These are phyloP conservation scores for Lepidocyrtinus sp. DNA, from an alignment of 2,888 invertebrate genomes.

Conservation along the genomic window DNA sequence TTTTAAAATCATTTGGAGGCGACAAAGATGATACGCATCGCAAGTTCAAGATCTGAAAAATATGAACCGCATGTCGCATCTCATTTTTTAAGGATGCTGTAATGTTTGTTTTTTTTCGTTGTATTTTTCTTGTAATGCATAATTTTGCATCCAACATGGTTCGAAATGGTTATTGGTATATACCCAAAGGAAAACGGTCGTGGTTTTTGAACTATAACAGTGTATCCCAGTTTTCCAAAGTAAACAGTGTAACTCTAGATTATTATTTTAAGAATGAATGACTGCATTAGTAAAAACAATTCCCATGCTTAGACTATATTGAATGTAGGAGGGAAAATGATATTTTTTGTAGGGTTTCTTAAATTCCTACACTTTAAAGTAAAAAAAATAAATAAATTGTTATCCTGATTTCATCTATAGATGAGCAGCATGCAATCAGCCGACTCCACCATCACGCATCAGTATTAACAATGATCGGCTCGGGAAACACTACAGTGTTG, in stretches of 20 bases:
- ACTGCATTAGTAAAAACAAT: constrained; percentile 39
- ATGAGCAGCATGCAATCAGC: constrained; percentile 54
- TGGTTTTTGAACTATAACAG: constrained; percentile 29
- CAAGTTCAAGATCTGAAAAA: neutral
- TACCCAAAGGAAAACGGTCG: constrained; percentile 4
- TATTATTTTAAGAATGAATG: constrained; percentile 57
- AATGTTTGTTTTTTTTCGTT: constrained; percentile 17
- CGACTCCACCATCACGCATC: constrained; percentile 48
- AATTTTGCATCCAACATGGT: constrained; percentile 24
- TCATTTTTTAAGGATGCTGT: neutral
- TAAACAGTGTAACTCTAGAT: constrained; percentile 59
- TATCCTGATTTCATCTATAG: constrained; percentile 30
- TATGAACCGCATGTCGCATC: neutral
- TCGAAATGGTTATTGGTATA: neutral
- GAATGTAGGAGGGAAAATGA: neutral
- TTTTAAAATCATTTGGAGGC: neutral
- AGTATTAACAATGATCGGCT: constrained; percentile 55
- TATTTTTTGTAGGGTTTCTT: neutral
- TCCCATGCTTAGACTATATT: neutral
- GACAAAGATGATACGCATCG: neutral
- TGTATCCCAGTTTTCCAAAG: constrained; percentile 41
- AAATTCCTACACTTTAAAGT: neutral
- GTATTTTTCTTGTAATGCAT: constrained; percentile 25
- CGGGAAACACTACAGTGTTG: constrained; percentile 36
- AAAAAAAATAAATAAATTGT: too few relatives aligned